Base-by-base conservation (phyloP, 1,140 invertebrate species). In the Anoplophora glabripennis region DNA sequence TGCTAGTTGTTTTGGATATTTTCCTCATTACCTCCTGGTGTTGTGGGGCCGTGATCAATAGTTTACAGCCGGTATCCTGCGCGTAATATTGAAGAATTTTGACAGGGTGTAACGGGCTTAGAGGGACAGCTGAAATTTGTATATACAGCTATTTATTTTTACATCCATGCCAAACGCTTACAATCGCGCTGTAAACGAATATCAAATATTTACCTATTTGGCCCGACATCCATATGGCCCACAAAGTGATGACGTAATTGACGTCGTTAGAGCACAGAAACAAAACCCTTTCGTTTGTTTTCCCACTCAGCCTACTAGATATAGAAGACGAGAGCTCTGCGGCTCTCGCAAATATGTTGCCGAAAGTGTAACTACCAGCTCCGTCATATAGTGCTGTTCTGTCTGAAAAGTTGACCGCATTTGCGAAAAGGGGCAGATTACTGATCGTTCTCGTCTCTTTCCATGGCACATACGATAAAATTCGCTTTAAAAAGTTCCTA, bases 171-270 rank as follows among this genome's bases (percentile, higher is more conserved):
- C n/a, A n/a, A n/a, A n/a, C n/a, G n/a, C n/a, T n/a, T n/a, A n/a
- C n/a, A n/a, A n/a, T n/a, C n/a, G n/a, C n/a, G n/a, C 21, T 28
- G 5, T 28, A 28, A 28, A 28, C 52, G n/a, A 15, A 48, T 48
- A n/a, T n/a, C n/a, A 28, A 28, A 28, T 11, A 66, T 76, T 73
- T 76, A 89, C 87, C 86, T 64, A 89, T 87, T 76, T 92, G 89
- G 1, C 90, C 90, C 42, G 83, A 84, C 80, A 93, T 90, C 92
- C 92, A 95, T 69, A 87, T 89, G 11, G 89, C 91, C 89, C 89
- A 94, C 65, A 89, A 85, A 1, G 86, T 83, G 15, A 91, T 83
- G 11, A 93, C 81, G 77, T 92, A 92, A 8, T 84, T 81, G 0
- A 85, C 85, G 78, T 93, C 87, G 75, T 90, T 92, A 4, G 85